These are phyloP conservation scores for Vulpes ferrilata DNA, from an alignment of 2,113 vertebrate genomes.

Conservation along the genomic window DNA sequence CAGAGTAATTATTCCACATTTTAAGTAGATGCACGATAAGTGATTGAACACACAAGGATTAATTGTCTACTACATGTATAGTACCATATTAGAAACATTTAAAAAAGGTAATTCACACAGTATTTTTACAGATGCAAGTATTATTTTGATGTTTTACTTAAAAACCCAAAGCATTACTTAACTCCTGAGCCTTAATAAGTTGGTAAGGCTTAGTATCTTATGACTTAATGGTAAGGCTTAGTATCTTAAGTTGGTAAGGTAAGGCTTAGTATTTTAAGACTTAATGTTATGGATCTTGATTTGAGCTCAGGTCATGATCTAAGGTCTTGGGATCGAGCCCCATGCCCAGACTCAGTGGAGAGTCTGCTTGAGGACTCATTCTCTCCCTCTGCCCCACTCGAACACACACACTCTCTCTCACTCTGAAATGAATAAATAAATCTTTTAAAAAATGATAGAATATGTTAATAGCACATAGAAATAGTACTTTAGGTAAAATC, in stretches of 20 bases:
- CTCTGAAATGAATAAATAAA: neutral
- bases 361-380: neutral
- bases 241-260: neutral
- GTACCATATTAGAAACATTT: neutral
- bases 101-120: neutral
- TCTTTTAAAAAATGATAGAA: neutral
- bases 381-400: neutral
- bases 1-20: neutral
- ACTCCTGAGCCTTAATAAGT: neutral
- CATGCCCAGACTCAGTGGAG: neutral
- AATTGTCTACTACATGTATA: neutral
- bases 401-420: neutral
- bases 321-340: neutral
- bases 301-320: neutral
- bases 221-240: neutral
- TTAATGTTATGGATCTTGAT: neutral
- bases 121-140: neutral
- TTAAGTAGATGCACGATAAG: neutral
- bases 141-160: slow-evolving; percentile 11
- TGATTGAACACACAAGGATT: neutral
- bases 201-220: neutral
- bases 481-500: neutral
- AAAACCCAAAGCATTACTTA: neutral
- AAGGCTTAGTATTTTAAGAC: neutral
- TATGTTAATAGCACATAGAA: neutral